Base-by-base conservation (phyloP, 2,113 vertebrate genomes). In the Amphiprion ocellaris region DNA sequence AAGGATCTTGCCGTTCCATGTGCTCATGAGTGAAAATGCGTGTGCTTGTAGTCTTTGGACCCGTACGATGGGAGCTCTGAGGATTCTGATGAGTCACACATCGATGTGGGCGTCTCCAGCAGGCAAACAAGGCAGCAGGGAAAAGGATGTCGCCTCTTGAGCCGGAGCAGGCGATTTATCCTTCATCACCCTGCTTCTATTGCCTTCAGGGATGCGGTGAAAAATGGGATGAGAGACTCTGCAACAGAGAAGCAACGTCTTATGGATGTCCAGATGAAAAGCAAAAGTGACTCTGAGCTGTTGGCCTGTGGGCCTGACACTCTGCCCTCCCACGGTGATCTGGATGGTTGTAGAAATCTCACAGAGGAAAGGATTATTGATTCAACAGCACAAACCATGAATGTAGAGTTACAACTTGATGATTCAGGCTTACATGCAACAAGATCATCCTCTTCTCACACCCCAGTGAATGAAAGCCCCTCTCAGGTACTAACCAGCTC, bases 51-150 rank as follows among this genome's bases (percentile, higher is more conserved):
- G 97, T 90, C 94, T 84, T 75, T 93, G 94, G 97, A 97, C 88
- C 96, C 96, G 0, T 95, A 95, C 0, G 96, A 97, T 5, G 95
- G 94, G 0, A 95, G 96, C 69, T 96, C 93, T 3, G 97, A 99
- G 86, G 96, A 96, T 12, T 75, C 93, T 0, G 97, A 98, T 30
- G 93, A 94, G 5, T 56, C 91, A 0, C 85, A 84, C 49, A 46
- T 58, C 0, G 65, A 85, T 6, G 52, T 41, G 8, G 23, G 72
- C 2, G 64, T 62, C 14, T 71, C 86, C 33, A 68, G 71, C 54
- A 74, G 83, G 81, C 81, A 55, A 12, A 21, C 37, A 6, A 86
- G 39, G 2, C 61, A 53, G 60, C 72, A 81, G 10, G 49, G 74
- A 62, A 80, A 71, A 46, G 64, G 87, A 28, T 66, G 82, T 60